Evolutionary conservation across 2,113 vertebrate species (phyloP), one percentile per base, ranked within the genome.

Genomic region (Papio anubis): DNA sequence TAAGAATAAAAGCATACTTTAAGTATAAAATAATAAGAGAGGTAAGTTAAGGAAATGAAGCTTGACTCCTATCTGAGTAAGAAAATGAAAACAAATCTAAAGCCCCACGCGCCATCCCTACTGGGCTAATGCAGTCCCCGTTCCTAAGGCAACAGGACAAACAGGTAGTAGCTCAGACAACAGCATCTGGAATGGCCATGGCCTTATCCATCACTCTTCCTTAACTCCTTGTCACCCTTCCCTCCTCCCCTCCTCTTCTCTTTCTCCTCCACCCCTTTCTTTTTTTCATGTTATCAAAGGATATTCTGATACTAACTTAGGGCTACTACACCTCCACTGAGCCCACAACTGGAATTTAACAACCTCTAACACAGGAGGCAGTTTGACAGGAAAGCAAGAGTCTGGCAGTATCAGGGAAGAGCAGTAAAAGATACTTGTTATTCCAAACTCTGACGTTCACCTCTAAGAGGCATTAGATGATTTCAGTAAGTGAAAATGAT

Each of bases 21-120:
- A 91, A 88, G 21, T 68, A 68, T 25, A 91, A 88, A 95, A 93
- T 14, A 25, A 50, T n/a, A 91, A 83, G 16, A 14, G 75, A 57
- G 1, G 30, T 57, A 88, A 55, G 40, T 25, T 82, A 61, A 88
- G 35, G 16, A 97, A 88, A 78, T 43, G 16, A 91, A 87, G 18
- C 30, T 84, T 82, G 57, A 23, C 52, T 80, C 6, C 35, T 57
- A 4, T 57, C 43, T 88, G 30, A 93, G 45, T 70, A 85, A 85
- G 78, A n/a, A 88, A 1, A 73, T 64, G 13, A 83, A 94, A 96
- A 83, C 18, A 70, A 66, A 85, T 17, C 1, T 4, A n/a, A 89
- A 83, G 27, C 4, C 25, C 35, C 11, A 8, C 0, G n/a, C 20
- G 13, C 2, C 32, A 57, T 35, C 8, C 30, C 21, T 30, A 76